Conservation (phyloP, 2,888 invertebrate genomes). For the Adineta ricciae region DNA sequence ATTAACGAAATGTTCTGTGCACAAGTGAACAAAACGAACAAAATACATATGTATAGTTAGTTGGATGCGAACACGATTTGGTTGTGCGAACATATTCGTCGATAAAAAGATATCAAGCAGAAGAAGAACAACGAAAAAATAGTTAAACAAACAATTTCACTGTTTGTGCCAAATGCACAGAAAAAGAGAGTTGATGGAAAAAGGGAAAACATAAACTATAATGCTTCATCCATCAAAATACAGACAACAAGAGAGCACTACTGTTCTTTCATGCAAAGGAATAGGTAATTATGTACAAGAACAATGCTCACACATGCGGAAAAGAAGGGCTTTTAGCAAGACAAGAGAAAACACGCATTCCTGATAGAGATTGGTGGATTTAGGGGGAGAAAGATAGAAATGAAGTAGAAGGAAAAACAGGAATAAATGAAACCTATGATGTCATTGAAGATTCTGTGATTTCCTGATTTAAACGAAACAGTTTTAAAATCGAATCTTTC, state of each 20-base stretch:
- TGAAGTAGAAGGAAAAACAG: too few relatives aligned
- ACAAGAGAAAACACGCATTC: neutral
- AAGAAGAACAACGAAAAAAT: neutral
- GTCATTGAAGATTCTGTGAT: neutral
- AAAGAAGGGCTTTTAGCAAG: neutral
- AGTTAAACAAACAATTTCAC: neutral
- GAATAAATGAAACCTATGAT: neutral
- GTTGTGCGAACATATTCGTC: neutral
- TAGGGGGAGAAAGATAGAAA: neutral
- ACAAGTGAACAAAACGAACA: neutral
- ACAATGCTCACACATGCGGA: neutral
- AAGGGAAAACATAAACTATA: neutral
- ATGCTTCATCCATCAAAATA: neutral
- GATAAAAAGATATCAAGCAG: neutral
- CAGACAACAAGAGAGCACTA: neutral
- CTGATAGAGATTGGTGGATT: neutral
- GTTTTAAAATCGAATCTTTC: conserved; percentile 21
- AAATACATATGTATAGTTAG: neutral
- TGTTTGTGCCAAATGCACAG: neutral
- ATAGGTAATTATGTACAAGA: neutral
- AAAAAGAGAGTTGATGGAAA: neutral
- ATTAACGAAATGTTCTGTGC: neutral
- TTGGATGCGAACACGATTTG: neutral
- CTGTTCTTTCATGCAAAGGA: neutral
- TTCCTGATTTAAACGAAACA: neutral